Conservation (phyloP, 1,140 invertebrate genomes). For the Lysiphlebus fabarum region DNA sequence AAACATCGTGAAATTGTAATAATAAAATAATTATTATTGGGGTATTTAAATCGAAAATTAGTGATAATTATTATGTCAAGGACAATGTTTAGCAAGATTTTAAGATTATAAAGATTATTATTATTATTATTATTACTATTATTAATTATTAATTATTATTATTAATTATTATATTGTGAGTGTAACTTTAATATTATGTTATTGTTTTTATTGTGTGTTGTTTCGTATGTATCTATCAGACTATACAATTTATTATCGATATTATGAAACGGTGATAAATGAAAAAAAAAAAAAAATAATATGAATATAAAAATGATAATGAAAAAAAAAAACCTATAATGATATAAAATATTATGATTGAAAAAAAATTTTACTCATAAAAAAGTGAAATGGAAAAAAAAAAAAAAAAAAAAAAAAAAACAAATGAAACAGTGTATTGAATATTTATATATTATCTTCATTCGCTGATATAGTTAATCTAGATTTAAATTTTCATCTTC, state of each 20-base stretch:
- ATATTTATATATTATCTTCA: too few species aligned
- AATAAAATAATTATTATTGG: too few species aligned
- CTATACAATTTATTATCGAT: constrained; percentile 44
- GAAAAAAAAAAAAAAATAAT: constrained; percentile 1
- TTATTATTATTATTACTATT: constrained; percentile 35
- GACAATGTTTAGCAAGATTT: constrained; percentile 49
- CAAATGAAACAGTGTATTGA: constrained; percentile 50
- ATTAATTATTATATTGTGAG: constrained; percentile 51
- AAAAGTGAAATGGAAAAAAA: constrained; percentile 32
- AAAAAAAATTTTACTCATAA: constrained; percentile 36
- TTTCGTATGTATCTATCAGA: constrained; percentile 54
- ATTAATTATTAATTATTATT: constrained; percentile 44
- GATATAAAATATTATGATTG: constrained; percentile 40
- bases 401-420: constrained; percentile 42
- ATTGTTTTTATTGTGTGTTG: constrained; percentile 58
- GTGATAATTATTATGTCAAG: constrained; percentile 50
- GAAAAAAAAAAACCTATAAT: constrained; percentile 30
- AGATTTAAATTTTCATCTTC: constrained; percentile 28
- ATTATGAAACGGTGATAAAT: constrained; percentile 25
- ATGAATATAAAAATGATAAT: constrained; percentile 33
- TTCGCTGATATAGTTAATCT: constrained; percentile 36
- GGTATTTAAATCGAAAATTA: constrained; percentile 44
- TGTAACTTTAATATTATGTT: constrained; percentile 57
- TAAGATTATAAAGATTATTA: constrained; percentile 42
- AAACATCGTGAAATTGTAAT: not conserved